These are phyloP conservation scores for Synergus gifuensis DNA, from an alignment of 2,888 invertebrate species.

Conservation along the genomic window DNA sequence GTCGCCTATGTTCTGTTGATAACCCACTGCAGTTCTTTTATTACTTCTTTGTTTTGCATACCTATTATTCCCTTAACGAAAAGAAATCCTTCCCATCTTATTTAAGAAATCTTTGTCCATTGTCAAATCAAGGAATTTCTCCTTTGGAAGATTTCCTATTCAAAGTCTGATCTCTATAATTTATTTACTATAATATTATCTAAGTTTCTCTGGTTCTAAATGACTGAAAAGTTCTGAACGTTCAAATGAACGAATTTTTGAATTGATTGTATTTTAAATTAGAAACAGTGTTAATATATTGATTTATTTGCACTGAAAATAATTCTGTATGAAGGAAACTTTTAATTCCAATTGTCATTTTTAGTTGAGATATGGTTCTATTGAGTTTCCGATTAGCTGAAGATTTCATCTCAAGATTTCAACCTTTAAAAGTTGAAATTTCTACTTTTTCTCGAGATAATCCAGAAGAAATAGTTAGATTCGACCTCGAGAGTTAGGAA, in stretches of 20 bases:
- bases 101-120: slow-evolving; percentile 25
- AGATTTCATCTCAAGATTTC: background rate
- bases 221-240: too few species aligned
- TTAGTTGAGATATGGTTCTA: background rate
- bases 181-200: background rate
- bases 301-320: too few species aligned
- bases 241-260: too few species aligned
- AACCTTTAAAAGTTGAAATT: slow-evolving; percentile 15
- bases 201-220: too few species aligned
- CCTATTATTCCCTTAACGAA: slow-evolving; percentile 18
- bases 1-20: slow-evolving; percentile 27
- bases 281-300: too few species aligned
- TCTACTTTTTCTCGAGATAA: background rate
- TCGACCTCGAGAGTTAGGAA: slow-evolving; percentile 37
- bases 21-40: slow-evolving; percentile 31
- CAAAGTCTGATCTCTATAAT: background rate
- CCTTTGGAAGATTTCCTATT: background rate
- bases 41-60: slow-evolving; percentile 30
- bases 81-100: background rate
- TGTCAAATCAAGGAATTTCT: slow-evolving; percentile 18
- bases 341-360: too few species aligned
- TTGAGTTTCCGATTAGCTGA: background rate
- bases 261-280: too few species aligned
- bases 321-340: too few species aligned
- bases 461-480: slow-evolving; percentile 19